Base-by-base conservation (phyloP, 2,797 vertebrate genomes). In the Glyptemys insculpta region DNA sequence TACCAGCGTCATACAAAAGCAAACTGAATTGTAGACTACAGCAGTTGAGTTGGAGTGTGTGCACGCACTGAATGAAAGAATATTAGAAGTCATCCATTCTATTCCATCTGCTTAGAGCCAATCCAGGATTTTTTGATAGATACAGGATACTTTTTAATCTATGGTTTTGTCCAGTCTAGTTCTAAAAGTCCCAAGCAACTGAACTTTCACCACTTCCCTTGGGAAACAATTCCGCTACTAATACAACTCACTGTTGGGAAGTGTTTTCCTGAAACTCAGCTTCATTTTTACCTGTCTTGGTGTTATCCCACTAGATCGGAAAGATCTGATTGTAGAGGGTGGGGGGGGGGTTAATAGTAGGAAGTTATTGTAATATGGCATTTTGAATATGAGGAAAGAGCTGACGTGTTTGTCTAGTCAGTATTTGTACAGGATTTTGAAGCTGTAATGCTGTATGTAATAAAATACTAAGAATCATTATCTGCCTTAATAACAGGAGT, bases 211-310 rank as follows among this genome's bases (percentile, higher is more conserved):
- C 0, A 2, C 94, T 97, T 97, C 95, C 93, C 92, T 94, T 97
- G 96, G 95, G 95, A 97, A 96, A 94, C 62, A 95, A 92, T 96
- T 96, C 90, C 91, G 5, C 95, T 96, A 93, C 92, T 93, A 95
- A 96, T 95, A 94, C 94, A 96, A 90, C 94, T 94, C 89, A 78
- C 90, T 92, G 91, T 97, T 90, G 94, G 97, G 96, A 97, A 95
- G 84, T 97, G 5, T 52, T 94, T 97, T 89, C 74, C 27, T 96
- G 91, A 95, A 96, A 96, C 89, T 94, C 92, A 93, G 89, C 21
- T 79, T 95, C 81, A 91, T 93, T 95, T 95, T 96, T 95, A 37
- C 91, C 82, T 91, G 95, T 93, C 95, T 94, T 96, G 65, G 90
- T 93, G 85, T 96, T 92, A 92, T 95, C 88, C 90, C 94, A 93